A percentile compares a stretch with the other conserved stretches of the same genome.
Conservation (phyloP, 1,140 invertebrate genomes). For the Geopemphigus sp. region DNA sequence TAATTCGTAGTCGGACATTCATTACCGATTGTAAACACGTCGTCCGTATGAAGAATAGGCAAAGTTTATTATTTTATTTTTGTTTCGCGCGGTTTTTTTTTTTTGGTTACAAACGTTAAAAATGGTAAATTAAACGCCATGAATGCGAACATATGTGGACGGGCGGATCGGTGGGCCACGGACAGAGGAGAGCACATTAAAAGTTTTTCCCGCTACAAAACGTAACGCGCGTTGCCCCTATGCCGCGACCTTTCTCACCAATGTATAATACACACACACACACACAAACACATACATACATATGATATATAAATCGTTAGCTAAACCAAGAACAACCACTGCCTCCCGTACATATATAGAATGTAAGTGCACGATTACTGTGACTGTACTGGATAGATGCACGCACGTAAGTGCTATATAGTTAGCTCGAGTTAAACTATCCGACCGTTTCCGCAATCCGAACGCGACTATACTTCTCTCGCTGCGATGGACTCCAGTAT, state of each 20-base stretch:
- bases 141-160: not conserved
- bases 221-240: not conserved
- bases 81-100: not conserved
- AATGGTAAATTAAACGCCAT: conserved; percentile 10
- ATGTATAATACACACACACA: too few relatives aligned
- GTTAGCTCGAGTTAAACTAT: not conserved
- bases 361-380: too few relatives aligned
- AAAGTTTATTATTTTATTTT: conserved; percentile 32
- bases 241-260: not conserved
- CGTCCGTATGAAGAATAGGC: not conserved
- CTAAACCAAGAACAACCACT: not conserved
- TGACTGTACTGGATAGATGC: too few relatives aligned
- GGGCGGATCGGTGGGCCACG: not conserved
- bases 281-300: not conserved
- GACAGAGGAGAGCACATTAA: not conserved
- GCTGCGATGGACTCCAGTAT: too few relatives aligned
- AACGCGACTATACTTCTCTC: not conserved
- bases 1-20: conserved; percentile 1
- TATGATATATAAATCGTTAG: not conserved
- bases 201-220: conserved; percentile 12
- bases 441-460: not conserved
- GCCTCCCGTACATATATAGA: too few relatives aligned
- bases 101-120: not conserved
- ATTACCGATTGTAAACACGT: conserved; percentile 32
- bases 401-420: not conserved